Percentiles rank a stretch among this genome's conserved stretches.
These are phyloP conservation scores for Heliconius erato DNA, from an alignment of 2,888 invertebrate species.

Conservation along the genomic window DNA sequence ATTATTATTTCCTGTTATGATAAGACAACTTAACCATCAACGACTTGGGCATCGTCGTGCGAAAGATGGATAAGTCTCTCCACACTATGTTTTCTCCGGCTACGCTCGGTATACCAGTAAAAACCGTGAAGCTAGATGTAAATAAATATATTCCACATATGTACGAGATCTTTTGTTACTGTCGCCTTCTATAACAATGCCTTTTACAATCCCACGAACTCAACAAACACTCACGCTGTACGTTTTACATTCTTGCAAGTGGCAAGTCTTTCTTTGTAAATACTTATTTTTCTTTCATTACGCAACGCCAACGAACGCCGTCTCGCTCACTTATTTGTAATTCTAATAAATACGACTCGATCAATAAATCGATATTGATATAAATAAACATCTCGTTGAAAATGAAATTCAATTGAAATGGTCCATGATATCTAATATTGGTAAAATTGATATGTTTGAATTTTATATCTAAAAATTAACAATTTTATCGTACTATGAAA, in stretches of 20 bases:
- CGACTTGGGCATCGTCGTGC: too few species aligned
- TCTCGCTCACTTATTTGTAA: conserved; percentile 44
- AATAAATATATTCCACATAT: conserved; percentile 5
- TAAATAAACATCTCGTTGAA: conserved; percentile 45
- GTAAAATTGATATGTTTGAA: background rate
- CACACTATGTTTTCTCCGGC: too few species aligned
- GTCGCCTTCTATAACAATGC: conserved; percentile 19
- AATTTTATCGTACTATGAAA: too few species aligned
- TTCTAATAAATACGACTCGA: conserved; percentile 49
- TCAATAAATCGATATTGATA: conserved; percentile 44
- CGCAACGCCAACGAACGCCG: conserved; percentile 30
- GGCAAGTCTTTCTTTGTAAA: conserved; percentile 29
- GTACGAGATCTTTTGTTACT: background rate
- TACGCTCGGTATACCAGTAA: background rate
- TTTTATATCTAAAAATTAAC: background rate
- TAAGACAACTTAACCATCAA: too few species aligned
- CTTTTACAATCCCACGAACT: conserved; percentile 11
- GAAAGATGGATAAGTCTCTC: too few species aligned
- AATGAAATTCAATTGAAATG: conserved; percentile 18
- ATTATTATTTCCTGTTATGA: too few species aligned
- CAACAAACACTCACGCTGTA: conserved; percentile 14
- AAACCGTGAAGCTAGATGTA: background rate
- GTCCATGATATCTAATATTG: background rate
- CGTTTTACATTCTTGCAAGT: conserved; percentile 6
- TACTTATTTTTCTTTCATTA: conserved; percentile 25